Evolutionary conservation across 2,888 invertebrate species (phyloP), one percentile per base, ranked within the genome.

Genomic region (Cephus spinipes): DNA sequence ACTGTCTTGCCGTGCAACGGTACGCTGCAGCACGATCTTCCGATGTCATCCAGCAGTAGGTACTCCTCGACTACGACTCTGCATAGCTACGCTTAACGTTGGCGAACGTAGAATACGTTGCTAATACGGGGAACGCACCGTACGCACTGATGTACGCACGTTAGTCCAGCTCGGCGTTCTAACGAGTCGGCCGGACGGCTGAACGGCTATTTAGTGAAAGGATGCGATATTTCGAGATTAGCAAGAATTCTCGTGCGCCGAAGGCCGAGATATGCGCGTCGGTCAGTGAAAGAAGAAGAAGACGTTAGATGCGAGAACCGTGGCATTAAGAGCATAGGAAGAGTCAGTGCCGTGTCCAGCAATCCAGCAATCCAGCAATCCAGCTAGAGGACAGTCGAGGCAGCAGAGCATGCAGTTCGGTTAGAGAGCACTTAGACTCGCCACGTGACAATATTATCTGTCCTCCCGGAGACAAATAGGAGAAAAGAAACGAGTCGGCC

Each of bases 361-460:
- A 55, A 55, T 55, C 55, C 55, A 40, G 12, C 40, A 40, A 40
- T 40, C 40, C 36, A 40, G 15, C 55, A 55, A 55, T 55, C 55
- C 55, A 55, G 55, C 55, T 74, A 35, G 77, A 81, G 83, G 82
- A 84, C 85, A 83, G 79, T 69, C 78, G 77, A 81, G 75, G 77
- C 86, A 83, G 77, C 87, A 80, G 83, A 84, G 86, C 87, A 80
- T 85, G 82, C 77, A 79, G 79, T 73, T 74, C 77, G 77, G 74
- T 81, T 77, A 75, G 79, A 78, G 81, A 36, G 81, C 81, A 84
- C 80, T 89, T 89, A 87, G 86, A 88, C 78, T 84, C 87, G 87
- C 87, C 80, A 86, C 81, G 83, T 78, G 81, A 83, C 83, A 78
- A 81, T 78, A 80, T 80, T 80, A 79, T 80, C 75, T 69, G 68